Base-by-base conservation (phyloP, 2,113 vertebrate species). In the Empidonax traillii region DNA sequence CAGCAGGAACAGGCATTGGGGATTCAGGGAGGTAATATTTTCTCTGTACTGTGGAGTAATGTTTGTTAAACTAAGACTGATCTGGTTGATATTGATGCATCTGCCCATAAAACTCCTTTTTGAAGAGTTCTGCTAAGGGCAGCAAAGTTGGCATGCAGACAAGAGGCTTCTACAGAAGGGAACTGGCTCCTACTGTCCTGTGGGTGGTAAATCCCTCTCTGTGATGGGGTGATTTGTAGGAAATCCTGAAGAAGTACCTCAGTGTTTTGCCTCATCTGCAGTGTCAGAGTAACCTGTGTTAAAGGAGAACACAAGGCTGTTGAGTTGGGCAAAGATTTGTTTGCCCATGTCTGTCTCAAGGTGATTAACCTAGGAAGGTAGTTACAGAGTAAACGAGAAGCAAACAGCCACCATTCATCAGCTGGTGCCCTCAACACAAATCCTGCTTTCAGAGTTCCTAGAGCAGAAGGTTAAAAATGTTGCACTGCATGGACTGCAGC, bases 351-450 rank as follows among this genome's bases (percentile, higher is more conserved):
- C 94, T 91, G 72, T 73, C 12, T 16, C 58, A 55, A 18, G 33
- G 87, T 83, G 84, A 95, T 95, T 96, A 97, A 93, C 76, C 95
- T 47, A 9, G 27, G 79, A 93, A 86, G 75, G 76, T 3, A 96
- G 94, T 83, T 87, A 83, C 49, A 75, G 92, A 85, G 93, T 87
- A 94, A 96, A 93, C 1, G 6, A 76, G 89, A 74, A 80, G 49
- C 67, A 93, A 96, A 94, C 80, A 85, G 75, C 41, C 80, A 65
- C 91, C 59, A 93, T 97, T 97, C 93, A 92, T 96, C 92, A 93
- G 55, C 55, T 84, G 59, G 76, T 83, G 71, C 56, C 52, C 77
- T 80, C 85, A 65, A 77, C 69, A 93, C 93, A 94, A 93, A 87
- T 75, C 90, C 91, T 96, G 69, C 93, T 94, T 94, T 92, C 91